Base-by-base conservation (phyloP, 2,888 invertebrate species). In the Ectemnius lituratus region DNA sequence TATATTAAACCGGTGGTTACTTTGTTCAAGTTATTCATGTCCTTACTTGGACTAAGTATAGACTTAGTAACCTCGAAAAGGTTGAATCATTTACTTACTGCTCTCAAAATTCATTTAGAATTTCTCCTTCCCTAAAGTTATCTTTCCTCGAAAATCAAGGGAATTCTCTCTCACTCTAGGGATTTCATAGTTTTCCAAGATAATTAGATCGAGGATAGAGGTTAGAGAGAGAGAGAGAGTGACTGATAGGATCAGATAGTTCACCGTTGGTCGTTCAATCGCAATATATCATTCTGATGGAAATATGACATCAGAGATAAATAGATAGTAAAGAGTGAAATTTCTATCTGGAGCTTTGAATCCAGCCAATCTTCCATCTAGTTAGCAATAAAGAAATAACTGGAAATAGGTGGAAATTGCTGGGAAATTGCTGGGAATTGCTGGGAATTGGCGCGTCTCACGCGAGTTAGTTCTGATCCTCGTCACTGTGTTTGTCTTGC, bases 1-100 rank as follows among this genome's bases (percentile, higher is more conserved):
- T 2, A 60, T 60, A 60, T 60, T 60, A 60, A 60, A 37, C 4
- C n/a, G 60, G 60, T 60, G 37, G 60, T 60, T 60, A 60, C 2
- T 60, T 27, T 0, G 13, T 11, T 37, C 4, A 52, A 52, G 60
- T 60, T 60, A 60, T 60, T 60, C 28, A 13, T 8, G 27, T 37
- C 60, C 60, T 60, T 60, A n/a, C 28, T 28, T 5, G 13, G 3
- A 23, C 23, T 23, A 23, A 23, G 23, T 23, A 23, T 23, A 23
- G 23, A 23, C 23, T 23, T 23, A 23, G 23, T 23, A 3, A 23
- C 23, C 23, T 23, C 3, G 23, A 2, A 3, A 13, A 52, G 16
- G 52, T 6, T 4, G 4, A 8, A 37, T 37, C 37, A 14, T 52
- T 1, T 13, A 52, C 16, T 4, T 14, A 2, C 6, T 49, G 2